Base-by-base conservation (phyloP, 2,888 invertebrate genomes). In the Hydropsyche betteni region DNA sequence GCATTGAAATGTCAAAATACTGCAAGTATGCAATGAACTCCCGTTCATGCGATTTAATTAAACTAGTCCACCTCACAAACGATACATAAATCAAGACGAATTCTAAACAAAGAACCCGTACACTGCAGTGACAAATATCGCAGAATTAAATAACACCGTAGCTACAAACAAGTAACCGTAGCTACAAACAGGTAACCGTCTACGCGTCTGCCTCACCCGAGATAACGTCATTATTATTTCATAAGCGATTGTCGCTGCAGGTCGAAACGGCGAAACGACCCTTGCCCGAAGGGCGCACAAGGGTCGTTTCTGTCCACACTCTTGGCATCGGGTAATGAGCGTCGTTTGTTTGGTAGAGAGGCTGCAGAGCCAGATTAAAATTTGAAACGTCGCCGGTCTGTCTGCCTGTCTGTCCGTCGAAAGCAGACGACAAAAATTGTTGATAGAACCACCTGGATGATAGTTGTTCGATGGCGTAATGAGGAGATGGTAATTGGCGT, bases 321-420 rank as follows among this genome's bases (percentile, higher is more conserved):
- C 2, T 24, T 2, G 2, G 24, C 24, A 2, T 24, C 2, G 36
- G 38, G 68, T 77, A 77, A 77, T 75, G 77, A 75, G 72, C 74
- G 64, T 52, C 74, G 71, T 77, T 77, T 74, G 74, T 77, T 75
- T 69, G 71, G 8, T 61, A 61, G 33, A 14, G 33, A 34, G 33
- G 24, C 24, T 68, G n/a, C 36, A 36, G n/a, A 4, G 38, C 12
- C 16, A 69, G 16, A 68, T 74, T 74, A 51, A 64, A 74, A 74
- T 74, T 52, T 55, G 68, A 52, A 50, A 44, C 44, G 44, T 44
- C 1, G 44, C 44, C 53, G 53, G 38, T 69, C 51, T 51, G 69
- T 69, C 44, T 44, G 44, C 3, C 44, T 1, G 44, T 44, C 44
- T 44, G 44, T 44, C 10, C 3, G 44, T 44, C 44, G 44, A 8